These are phyloP conservation scores for Speoplatyrhinus poulsoni DNA, from an alignment of 2,113 vertebrate species.

Conservation along the genomic window DNA sequence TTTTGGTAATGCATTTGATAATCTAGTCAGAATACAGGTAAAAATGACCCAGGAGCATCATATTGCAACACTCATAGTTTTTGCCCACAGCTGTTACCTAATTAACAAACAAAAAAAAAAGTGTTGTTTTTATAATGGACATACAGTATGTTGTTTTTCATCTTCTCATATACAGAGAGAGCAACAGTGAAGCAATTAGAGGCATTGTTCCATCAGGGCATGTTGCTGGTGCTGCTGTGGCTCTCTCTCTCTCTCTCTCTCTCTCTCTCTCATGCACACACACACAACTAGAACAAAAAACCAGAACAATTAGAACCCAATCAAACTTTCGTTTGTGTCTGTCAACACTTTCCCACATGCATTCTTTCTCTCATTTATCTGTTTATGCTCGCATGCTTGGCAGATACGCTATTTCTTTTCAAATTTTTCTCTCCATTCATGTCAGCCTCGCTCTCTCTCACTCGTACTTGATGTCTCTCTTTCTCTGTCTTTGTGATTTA, in stretches of 20 bases:
- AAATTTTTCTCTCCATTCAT: conserved; percentile 15
- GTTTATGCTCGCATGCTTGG: conserved; percentile 13
- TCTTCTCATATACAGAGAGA: conserved; percentile 49
- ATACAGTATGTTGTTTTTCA: conserved; percentile 47
- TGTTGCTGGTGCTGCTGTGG: conserved; percentile 19
- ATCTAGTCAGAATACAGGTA: conserved; percentile 33
- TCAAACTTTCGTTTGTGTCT: conserved; percentile 41
- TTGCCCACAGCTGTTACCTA: conserved; percentile 35
- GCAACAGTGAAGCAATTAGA: conserved; percentile 60
- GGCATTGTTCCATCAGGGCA: conserved; percentile 55
- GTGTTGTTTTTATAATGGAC: conserved; percentile 41
- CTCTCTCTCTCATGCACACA: not conserved
- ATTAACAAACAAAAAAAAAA: conserved; percentile 28
- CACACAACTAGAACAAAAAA: conserved; percentile 27
- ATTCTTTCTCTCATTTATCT: conserved; percentile 40
- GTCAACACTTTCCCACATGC: conserved; percentile 34
- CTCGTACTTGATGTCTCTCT: conserved; percentile 22
- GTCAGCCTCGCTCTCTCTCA: conserved; percentile 1
- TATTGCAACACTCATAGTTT: conserved; percentile 22
- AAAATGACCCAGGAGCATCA: conserved; percentile 48
- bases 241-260: conserved; percentile 9
- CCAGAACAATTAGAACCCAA: conserved; percentile 45
- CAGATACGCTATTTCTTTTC: conserved; percentile 17
- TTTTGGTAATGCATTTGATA: conserved; percentile 13
- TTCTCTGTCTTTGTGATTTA: conserved; percentile 32